These are phyloP conservation scores for Lerema accius DNA, from an alignment of 1,140 invertebrate species.

Conservation along the genomic window DNA sequence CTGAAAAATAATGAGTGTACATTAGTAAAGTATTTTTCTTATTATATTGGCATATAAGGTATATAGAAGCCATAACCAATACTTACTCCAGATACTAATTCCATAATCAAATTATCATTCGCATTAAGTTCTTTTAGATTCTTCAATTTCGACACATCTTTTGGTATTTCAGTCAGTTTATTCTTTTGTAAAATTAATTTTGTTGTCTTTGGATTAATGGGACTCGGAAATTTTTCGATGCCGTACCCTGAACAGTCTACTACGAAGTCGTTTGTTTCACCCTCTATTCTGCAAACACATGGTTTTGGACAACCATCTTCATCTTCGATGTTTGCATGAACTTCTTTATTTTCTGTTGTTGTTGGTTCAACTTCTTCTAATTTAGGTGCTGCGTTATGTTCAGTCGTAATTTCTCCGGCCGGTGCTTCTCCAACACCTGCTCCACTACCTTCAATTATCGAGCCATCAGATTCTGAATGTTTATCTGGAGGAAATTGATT, in stretches of 20 bases:
- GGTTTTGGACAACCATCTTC: conserved; percentile 55
- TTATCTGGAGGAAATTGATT: conserved; percentile 67
- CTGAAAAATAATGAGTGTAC: conserved; percentile 51
- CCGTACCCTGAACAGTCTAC: conserved; percentile 68
- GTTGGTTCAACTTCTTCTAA: conserved; percentile 52
- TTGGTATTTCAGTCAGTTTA: conserved; percentile 78
- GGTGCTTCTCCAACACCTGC: conserved; percentile 49
- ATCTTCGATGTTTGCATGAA: conserved; percentile 31
- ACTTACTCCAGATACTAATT: conserved; percentile 70
- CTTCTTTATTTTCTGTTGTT: conserved; percentile 32
- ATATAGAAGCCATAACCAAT: conserved; percentile 7
- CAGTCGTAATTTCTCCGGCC: conserved; percentile 42
- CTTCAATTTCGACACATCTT: conserved; percentile 74
- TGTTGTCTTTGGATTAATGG: conserved; percentile 61
- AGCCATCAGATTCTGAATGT: conserved; percentile 48
- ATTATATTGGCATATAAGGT: neutral
- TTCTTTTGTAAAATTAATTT: conserved; percentile 81
- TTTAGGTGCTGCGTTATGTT: conserved; percentile 38
- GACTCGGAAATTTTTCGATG: conserved; percentile 62
- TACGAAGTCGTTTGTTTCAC: conserved; percentile 52
- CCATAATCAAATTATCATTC: conserved; percentile 78
- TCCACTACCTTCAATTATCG: conserved; percentile 61
- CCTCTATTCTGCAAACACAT: conserved; percentile 66
- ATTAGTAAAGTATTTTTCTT: conserved; percentile 5
- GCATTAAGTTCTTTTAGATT: conserved; percentile 78